Conservation (phyloP, 2,113 vertebrate species). For the Archocentrus centrarchus region DNA sequence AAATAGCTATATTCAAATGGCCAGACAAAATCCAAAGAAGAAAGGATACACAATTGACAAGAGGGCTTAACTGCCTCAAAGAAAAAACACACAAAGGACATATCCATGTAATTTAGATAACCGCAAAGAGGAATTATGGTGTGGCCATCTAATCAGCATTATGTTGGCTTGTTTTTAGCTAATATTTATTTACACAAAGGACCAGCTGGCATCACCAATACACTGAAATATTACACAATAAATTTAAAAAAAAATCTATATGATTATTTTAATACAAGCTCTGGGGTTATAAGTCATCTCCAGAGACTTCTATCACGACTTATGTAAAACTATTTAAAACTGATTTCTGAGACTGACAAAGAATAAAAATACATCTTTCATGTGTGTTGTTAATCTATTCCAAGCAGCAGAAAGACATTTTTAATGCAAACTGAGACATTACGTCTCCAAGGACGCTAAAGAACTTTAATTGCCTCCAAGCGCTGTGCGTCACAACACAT, state of each 20-base stretch:
- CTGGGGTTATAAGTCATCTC: not conserved
- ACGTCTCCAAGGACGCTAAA: not conserved
- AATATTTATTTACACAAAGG: not conserved
- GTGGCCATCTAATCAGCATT: fast-evolving
- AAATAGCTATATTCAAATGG: constrained; percentile 38
- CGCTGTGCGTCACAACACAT: not conserved
- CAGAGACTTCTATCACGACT: not conserved
- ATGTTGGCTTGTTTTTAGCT: not conserved
- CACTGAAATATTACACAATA: not conserved
- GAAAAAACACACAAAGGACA: not conserved
- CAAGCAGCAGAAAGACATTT: not conserved
- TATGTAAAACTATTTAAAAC: not conserved
- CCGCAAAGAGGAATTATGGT: no score
- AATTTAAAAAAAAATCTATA: fast-evolving
- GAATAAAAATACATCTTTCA: not conserved
- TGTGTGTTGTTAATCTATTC: not conserved
- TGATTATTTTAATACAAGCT: not conserved
- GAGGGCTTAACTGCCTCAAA: not conserved
- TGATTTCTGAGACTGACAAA: not conserved
- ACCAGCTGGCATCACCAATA: fast-evolving
- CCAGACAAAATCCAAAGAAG: not conserved
- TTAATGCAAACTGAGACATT: not conserved
- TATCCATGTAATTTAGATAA: no score
- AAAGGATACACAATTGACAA: fast-evolving
- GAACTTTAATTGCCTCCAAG: not conserved